Percentiles rank a stretch among this genome's conserved stretches.
Evolutionary conservation across 2,113 vertebrate species (phyloP).

Genomic region (Pseudopipra pipra): DNA sequence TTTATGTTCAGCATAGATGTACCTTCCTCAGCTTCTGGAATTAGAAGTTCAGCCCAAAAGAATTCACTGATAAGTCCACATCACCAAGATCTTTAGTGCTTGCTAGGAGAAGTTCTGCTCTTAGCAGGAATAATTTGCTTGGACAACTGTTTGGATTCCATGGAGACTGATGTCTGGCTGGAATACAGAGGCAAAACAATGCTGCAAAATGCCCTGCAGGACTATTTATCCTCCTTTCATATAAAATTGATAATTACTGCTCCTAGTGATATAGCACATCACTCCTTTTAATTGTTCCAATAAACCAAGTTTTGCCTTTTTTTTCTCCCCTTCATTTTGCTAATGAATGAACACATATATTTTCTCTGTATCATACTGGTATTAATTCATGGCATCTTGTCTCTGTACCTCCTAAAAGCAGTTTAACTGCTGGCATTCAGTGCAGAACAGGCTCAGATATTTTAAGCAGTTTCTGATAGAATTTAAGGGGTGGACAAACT

Average conservation of each 20-base stretch:
- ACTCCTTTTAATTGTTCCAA: not conserved
- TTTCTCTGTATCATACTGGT: not conserved
- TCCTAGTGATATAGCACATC: not conserved
- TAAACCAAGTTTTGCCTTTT: not conserved
- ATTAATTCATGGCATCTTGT: not conserved
- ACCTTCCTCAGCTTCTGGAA: not conserved
- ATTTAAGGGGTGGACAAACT: not conserved
- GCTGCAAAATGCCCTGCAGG: slow-evolving; percentile 1
- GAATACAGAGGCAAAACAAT: slow-evolving; percentile 1
- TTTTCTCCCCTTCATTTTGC: not conserved
- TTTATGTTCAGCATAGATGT: not conserved
- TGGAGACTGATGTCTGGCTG: not conserved
- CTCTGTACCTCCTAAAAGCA: not conserved
- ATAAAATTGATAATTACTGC: slow-evolving; percentile 30
- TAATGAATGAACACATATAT: not conserved
- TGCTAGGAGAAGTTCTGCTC: not conserved
- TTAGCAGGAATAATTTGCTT: not conserved
- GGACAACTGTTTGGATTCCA: not conserved
- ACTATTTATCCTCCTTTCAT: slow-evolving; percentile 26
- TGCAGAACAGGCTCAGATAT: not conserved
- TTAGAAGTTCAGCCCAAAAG: not conserved
- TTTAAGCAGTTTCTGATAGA: not conserved
- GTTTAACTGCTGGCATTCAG: not conserved
- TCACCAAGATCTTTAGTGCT: not conserved
- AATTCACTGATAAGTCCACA: not conserved